Conservation (phyloP, 2,888 invertebrate genomes). For the Microchrysa polita region DNA sequence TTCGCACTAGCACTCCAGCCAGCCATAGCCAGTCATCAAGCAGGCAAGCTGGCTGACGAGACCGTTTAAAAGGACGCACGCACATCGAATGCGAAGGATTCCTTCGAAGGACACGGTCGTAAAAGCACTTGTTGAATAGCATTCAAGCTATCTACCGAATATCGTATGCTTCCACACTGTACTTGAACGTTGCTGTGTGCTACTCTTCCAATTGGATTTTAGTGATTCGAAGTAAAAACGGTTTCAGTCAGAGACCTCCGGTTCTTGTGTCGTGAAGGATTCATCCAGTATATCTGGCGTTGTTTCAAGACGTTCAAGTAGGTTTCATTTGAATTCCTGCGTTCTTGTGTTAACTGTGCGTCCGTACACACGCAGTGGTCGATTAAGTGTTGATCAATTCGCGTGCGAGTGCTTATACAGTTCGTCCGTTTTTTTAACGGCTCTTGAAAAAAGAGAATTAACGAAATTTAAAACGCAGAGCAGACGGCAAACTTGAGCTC, state of each 20-base stretch:
- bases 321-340: too few species aligned
- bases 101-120: conserved; percentile 45
- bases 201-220: background rate
- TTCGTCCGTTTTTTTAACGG: too few species aligned
- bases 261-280: background rate
- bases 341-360: too few species aligned
- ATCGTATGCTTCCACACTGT: too few species aligned
- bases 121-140: conserved; percentile 45
- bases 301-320: too few species aligned
- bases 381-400: too few species aligned
- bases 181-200: background rate
- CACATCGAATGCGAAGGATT: conserved; percentile 42
- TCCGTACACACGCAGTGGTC: too few species aligned
- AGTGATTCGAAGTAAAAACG: conserved; percentile 8
- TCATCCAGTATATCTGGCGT: background rate
- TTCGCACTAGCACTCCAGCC: background rate
- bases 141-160: too few species aligned
- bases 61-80: conserved; percentile 46
- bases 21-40: background rate
- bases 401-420: too few species aligned
- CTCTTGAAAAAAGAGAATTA: too few species aligned
- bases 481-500: too few species aligned
- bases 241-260: conserved; percentile 32
- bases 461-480: too few species aligned
- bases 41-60: conserved; percentile 7